phyloP scores from a whole-genome alignment of 2,113 vertebrate species.

The Crotalus tigris region DNA sequence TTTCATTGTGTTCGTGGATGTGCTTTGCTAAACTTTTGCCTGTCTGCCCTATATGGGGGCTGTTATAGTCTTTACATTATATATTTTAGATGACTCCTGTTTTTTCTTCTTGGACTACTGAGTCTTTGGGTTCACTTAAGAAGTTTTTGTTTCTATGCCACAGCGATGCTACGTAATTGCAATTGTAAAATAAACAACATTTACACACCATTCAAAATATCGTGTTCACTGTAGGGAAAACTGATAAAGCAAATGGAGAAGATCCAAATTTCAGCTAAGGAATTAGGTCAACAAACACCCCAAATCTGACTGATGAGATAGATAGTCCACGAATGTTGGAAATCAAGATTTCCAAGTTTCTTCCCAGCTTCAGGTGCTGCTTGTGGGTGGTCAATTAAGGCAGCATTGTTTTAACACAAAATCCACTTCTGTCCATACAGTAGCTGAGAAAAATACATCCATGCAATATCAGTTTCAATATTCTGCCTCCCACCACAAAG shows the following conservation, averaged over 20 bases:
- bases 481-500: background rate
- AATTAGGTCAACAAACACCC: background rate
- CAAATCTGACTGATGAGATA: background rate
- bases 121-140: background rate
- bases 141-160: background rate
- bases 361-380: background rate
- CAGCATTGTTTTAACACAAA: slow-evolving; percentile 2
- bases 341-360: background rate
- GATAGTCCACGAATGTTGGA: background rate
- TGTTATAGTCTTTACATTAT: no score
- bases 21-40: no score
- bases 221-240: background rate
- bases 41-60: no score
- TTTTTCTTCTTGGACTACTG: background rate
- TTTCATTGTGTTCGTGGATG: no score
- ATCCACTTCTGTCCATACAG: background rate
- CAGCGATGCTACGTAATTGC: background rate
- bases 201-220: background rate
- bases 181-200: background rate
- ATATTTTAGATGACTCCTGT: no score
- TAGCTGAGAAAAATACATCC: background rate
- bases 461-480: background rate
- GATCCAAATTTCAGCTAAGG: background rate
- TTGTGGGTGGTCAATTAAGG: background rate
- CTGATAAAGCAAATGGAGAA: background rate